A percentile compares a stretch with the other conserved stretches of the same genome.
These are phyloP conservation scores for Arothron firmamentum DNA, from an alignment of 2,113 vertebrate genomes.

Conservation along the genomic window DNA sequence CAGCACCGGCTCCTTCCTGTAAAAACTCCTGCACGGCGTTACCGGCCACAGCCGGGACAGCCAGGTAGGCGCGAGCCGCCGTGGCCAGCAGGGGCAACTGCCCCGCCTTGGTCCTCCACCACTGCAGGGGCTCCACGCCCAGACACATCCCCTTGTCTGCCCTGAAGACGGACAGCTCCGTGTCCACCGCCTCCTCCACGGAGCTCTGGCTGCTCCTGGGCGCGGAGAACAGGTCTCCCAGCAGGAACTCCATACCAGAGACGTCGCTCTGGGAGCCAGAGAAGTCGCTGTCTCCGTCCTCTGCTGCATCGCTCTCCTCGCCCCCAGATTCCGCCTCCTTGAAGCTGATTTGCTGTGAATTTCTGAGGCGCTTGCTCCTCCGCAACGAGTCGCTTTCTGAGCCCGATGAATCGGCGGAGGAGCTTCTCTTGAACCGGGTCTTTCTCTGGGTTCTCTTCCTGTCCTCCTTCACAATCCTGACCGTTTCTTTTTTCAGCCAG, in stretches of 20 bases:
- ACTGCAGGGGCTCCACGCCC: conserved; percentile 72
- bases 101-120: conserved; percentile 73
- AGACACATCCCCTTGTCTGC: conserved; percentile 63
- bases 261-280: conserved; percentile 27
- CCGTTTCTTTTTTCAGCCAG: conserved; percentile 67
- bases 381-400: conserved; percentile 44
- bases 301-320: conserved; percentile 31
- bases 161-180: conserved; percentile 69
- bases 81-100: conserved; percentile 70
- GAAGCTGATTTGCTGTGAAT: conserved; percentile 50
- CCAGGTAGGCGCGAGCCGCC: conserved; percentile 64
- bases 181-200: conserved; percentile 68
- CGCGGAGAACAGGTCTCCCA: conserved; percentile 68
- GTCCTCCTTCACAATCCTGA: conserved; percentile 59
- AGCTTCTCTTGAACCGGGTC: conserved; percentile 46
- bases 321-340: conserved; percentile 19
- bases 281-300: conserved; percentile 17
- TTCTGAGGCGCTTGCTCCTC: conserved; percentile 58
- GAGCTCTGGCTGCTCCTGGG: conserved; percentile 50
- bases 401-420: conserved; percentile 38
- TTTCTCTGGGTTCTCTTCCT: conserved; percentile 3
- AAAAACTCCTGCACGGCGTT: conserved; percentile 47
- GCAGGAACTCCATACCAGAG: conserved; percentile 73
- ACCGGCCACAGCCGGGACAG: conserved; percentile 64
- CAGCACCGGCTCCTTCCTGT: conserved; percentile 33